These are phyloP conservation scores for Ennomos erosarius DNA, from an alignment of 2,888 invertebrate species.

Conservation along the genomic window DNA sequence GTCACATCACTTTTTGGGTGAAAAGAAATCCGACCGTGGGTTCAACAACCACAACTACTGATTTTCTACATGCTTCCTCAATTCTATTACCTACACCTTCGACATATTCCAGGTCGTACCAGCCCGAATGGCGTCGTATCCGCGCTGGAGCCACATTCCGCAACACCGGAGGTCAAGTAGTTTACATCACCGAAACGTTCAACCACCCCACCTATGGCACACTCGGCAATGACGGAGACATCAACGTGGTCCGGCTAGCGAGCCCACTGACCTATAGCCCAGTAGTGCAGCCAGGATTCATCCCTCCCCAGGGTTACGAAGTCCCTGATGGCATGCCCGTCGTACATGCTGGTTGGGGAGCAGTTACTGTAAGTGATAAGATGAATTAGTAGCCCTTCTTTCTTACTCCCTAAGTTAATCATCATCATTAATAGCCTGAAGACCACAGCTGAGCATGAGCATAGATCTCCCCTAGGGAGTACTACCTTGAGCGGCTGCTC, in stretches of 20 bases:
- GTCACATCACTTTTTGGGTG: no score
- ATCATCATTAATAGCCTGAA: no score
- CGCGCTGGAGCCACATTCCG: slow-evolving; percentile 44
- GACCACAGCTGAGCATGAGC: no score
- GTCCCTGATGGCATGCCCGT: slow-evolving; percentile 35
- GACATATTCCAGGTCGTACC: slow-evolving; percentile 5
- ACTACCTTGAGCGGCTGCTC: no score
- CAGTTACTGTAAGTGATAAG: slow-evolving; percentile 1
- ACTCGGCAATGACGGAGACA: slow-evolving; percentile 36
- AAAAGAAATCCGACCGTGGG: neutral
- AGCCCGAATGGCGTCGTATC: slow-evolving; percentile 33
- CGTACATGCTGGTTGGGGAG: slow-evolving; percentile 43
- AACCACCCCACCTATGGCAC: slow-evolving; percentile 38
- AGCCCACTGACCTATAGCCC: slow-evolving; percentile 23
- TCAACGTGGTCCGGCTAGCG: slow-evolving; percentile 34
- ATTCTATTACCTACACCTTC: neutral
- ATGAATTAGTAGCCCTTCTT: neutral
- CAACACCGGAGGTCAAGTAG: slow-evolving; percentile 34
- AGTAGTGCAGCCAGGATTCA: slow-evolving; percentile 29
- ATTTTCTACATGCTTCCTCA: no score
- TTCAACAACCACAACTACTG: no score
- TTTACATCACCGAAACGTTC: slow-evolving; percentile 16
- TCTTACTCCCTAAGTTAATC: no score
- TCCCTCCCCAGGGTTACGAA: slow-evolving; percentile 34
- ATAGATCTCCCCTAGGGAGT: no score